These are phyloP conservation scores for Plectropomus leopardus DNA, from an alignment of 2,113 vertebrate species.

Conservation along the genomic window DNA sequence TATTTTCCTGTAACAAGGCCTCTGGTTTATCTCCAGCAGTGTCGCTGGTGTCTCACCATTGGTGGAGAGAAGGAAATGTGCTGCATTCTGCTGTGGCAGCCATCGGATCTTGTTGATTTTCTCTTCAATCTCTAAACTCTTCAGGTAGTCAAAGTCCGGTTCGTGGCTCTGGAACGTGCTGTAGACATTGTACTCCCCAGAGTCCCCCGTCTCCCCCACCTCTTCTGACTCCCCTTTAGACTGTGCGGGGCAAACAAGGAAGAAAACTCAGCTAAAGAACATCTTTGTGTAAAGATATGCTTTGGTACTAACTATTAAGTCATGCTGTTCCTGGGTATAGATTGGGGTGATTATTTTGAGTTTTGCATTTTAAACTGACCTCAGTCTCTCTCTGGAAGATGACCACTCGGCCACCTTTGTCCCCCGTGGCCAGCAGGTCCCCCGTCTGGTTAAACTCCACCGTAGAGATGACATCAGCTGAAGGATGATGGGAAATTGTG, in stretches of 20 bases:
- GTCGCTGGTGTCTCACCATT: constrained; percentile 87
- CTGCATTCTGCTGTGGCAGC: constrained; percentile 96
- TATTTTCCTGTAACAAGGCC: too few species aligned
- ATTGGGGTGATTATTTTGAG: not conserved
- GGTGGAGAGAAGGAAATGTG: constrained; percentile 95
- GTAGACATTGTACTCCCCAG: constrained; percentile 98
- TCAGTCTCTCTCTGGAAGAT: constrained; percentile 98
- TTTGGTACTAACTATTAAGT: not conserved
- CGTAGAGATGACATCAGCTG: constrained; percentile 99
- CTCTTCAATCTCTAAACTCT: constrained; percentile 98
- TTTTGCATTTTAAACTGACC: constrained; percentile 77
- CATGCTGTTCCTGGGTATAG: not conserved
- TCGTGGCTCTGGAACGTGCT: constrained; percentile 99
- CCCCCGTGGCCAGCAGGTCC: constrained; percentile 97
- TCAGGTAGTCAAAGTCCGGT: constrained; percentile 98
- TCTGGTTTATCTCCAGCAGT: not conserved
- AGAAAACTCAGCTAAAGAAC: constrained; percentile 7
- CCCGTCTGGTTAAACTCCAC: constrained; percentile 99
- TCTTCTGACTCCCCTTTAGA: constrained; percentile 91
- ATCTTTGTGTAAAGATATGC: not conserved
- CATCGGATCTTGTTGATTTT: constrained; percentile 99
- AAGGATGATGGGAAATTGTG: constrained; percentile 17
- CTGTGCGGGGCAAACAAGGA: constrained; percentile 74
- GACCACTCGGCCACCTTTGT: constrained; percentile 98
- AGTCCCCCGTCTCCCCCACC: constrained; percentile 91